phyloP scores from a whole-genome alignment of 2,113 vertebrate genomes.

The Anser cygnoides region DNA sequence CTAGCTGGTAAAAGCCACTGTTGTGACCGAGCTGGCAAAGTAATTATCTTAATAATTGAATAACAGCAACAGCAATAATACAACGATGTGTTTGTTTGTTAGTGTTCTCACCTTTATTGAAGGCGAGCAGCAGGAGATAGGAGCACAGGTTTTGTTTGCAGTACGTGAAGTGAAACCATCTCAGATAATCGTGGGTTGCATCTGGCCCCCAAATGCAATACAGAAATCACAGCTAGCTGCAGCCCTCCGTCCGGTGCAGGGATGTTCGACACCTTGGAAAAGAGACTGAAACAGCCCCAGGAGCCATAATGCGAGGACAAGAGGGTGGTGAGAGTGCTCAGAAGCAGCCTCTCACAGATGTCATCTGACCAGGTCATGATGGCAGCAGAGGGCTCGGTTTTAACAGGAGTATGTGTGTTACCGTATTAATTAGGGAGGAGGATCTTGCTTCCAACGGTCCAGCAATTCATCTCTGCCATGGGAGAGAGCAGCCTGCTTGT shows the following conservation, averaged over 20 bases:
- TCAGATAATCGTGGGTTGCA: not conserved
- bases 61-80: not conserved
- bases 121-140: not conserved
- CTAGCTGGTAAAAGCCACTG: not conserved
- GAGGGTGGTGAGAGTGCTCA: not conserved
- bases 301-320: not conserved
- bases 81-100: not conserved
- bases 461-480: not conserved
- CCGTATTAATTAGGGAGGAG: not conserved
- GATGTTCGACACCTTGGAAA: not conserved
- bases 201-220: not conserved
- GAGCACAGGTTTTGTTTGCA: not conserved
- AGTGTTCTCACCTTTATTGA: not conserved
- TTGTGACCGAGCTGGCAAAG: not conserved
- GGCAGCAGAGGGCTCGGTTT: not conserved
- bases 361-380: not conserved
- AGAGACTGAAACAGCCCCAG: not conserved
- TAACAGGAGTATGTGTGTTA: not conserved
- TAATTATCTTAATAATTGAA: slow-evolving; percentile 39
- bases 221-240: not conserved
- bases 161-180: not conserved
- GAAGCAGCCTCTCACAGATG: not conserved
- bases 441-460: not conserved
- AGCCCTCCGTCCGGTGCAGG: not conserved
- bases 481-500: not conserved